Evolutionary conservation across 2,797 vertebrate genomes (phyloP).

Genomic region (Sarcophilus harrisii): DNA sequence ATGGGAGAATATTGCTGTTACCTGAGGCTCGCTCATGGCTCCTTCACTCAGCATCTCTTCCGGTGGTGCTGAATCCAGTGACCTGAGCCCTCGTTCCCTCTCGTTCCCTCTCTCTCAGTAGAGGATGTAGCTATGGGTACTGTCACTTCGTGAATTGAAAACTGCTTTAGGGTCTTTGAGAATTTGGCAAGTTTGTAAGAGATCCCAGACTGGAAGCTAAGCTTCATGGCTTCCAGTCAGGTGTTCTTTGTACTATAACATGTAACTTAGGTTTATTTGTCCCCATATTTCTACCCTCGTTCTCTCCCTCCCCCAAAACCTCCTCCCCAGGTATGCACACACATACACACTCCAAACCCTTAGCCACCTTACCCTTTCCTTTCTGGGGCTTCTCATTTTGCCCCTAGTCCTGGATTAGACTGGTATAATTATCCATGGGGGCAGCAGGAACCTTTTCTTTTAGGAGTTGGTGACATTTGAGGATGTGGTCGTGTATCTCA

Average conservation of each 20-base stretch:
- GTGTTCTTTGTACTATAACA: not conserved
- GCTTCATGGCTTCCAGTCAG: not conserved
- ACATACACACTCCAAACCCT: not conserved
- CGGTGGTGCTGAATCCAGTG: not conserved
- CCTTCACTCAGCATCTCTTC: slow-evolving; percentile 50
- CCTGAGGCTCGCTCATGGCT: slow-evolving; percentile 25
- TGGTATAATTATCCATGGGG: not conserved
- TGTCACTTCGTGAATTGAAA: not conserved
- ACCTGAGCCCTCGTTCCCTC: not conserved
- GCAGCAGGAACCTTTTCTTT: not conserved
- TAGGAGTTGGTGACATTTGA: not conserved
- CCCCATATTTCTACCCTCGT: not conserved
- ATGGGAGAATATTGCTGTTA: slow-evolving; percentile 33
- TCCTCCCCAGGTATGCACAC: not conserved
- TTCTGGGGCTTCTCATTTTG: not conserved
- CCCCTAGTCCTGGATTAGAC: not conserved
- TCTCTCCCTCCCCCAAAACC: not conserved
- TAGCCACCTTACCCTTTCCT: not conserved
- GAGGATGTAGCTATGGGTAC: not conserved
- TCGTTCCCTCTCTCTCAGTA: not conserved
- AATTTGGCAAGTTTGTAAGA: not conserved
- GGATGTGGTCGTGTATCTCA: not conserved
- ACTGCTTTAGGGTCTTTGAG: not conserved
- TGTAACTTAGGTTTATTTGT: not conserved
- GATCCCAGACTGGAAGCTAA: not conserved